These are phyloP conservation scores for Macroglossus sobrinus DNA, from an alignment of 2,113 vertebrate genomes.

Conservation along the genomic window DNA sequence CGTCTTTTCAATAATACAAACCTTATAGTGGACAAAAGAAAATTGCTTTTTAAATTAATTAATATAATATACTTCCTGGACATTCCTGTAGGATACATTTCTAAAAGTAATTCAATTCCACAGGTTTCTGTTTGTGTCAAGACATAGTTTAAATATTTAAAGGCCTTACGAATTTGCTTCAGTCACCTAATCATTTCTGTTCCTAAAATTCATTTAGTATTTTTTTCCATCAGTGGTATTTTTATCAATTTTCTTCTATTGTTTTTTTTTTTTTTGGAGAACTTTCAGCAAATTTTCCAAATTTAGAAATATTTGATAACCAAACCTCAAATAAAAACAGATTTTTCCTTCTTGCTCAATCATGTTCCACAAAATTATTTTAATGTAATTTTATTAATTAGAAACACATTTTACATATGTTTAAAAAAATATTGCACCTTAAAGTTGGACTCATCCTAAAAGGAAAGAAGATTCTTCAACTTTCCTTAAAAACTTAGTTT, in stretches of 20 bases:
- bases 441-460: not conserved
- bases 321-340: not conserved
- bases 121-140: not conserved
- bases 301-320: not conserved
- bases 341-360: not conserved
- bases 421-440: not conserved
- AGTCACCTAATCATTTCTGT: not conserved
- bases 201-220: not conserved
- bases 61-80: not conserved
- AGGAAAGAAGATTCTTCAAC: not conserved
- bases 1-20: not conserved
- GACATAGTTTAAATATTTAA: not conserved
- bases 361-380: not conserved
- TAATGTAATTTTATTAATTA: not conserved
- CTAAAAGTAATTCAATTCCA: not conserved
- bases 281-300: not conserved
- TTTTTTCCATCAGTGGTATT: not conserved
- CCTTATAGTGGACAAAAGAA: not conserved
- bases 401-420: not conserved
- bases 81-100: not conserved
- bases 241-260: not conserved
- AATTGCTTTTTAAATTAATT: not conserved
- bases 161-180: not conserved
- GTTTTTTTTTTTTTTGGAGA: not conserved
- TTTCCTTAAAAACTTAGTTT: conserved; percentile 21